Conservation (phyloP, 2,113 vertebrate species). For the Chionis minor region DNA sequence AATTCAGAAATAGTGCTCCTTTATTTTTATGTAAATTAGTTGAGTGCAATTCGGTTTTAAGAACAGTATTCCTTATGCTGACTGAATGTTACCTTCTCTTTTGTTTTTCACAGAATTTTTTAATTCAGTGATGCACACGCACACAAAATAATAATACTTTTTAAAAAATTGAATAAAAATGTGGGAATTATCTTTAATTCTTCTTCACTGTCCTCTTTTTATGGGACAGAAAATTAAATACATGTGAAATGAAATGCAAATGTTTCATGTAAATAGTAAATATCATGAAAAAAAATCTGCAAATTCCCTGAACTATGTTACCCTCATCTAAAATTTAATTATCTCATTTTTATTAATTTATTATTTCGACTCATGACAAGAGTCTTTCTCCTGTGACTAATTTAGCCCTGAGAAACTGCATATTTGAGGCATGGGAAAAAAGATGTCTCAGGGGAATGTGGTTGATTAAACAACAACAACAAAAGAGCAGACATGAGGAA, state of each 20-base stretch:
- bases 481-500: not conserved
- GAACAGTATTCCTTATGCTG: not conserved
- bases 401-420: not conserved
- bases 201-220: not conserved
- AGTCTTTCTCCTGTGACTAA: not conserved
- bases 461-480: not conserved
- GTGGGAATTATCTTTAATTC: not conserved
- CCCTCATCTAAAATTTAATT: not conserved
- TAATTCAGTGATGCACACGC: not conserved
- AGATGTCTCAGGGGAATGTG: not conserved
- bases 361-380: not conserved
- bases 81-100: not conserved
- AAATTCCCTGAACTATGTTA: not conserved
- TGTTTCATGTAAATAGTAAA: not conserved
- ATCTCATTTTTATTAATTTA: not conserved
- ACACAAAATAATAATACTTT: not conserved
- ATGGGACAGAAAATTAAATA: not conserved
- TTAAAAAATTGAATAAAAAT: not conserved
- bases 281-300: not conserved
- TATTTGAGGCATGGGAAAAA: not conserved
- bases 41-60: not conserved
- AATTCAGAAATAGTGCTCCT: not conserved
- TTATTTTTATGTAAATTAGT: not conserved
- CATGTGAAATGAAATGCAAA: not conserved
- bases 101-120: not conserved